Conservation (phyloP, 2,797 vertebrate species). For the Arctocebus calabarensis region DNA sequence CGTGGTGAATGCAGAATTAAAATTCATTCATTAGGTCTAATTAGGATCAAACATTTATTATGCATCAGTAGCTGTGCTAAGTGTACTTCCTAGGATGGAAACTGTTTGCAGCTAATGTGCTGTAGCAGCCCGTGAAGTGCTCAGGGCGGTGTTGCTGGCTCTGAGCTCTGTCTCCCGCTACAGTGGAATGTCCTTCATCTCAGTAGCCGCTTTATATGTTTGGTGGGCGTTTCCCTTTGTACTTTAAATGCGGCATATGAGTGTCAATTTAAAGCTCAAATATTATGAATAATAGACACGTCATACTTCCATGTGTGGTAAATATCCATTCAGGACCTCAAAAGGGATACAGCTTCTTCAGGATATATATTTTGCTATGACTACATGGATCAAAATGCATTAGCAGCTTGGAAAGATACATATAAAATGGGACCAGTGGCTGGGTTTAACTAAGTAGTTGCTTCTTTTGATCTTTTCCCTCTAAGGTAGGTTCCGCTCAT, state of each 20-base stretch:
- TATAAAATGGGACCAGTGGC: background rate
- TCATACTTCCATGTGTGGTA: slow-evolving; percentile 37
- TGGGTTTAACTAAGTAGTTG: slow-evolving; percentile 53
- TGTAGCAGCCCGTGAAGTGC: slow-evolving; percentile 81
- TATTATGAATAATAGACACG: background rate
- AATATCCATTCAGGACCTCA: background rate
- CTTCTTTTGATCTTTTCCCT: slow-evolving; percentile 39
- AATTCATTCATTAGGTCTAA: slow-evolving; percentile 87
- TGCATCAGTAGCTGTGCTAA: slow-evolving; percentile 80
- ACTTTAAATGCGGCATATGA: slow-evolving; percentile 5
- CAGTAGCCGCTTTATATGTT: slow-evolving; percentile 62
- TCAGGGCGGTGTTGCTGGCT: slow-evolving; percentile 80
- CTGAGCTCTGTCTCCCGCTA: slow-evolving; percentile 21
- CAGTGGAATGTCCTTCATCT: slow-evolving; percentile 78
- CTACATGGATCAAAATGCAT: slow-evolving; percentile 40
- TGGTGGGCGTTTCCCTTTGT: slow-evolving; percentile 32
- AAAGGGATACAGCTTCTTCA: slow-evolving; percentile 12
- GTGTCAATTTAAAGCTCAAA: slow-evolving; percentile 52
- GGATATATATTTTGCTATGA: background rate
- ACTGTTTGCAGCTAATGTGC: slow-evolving; percentile 87
- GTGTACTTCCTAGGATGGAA: slow-evolving; percentile 80
- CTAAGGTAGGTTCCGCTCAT: slow-evolving; percentile 43
- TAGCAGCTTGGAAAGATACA: slow-evolving; percentile 57
- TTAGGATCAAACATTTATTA: slow-evolving; percentile 88
- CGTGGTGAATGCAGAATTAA: slow-evolving; percentile 72